Conservation (phyloP, 2,797 vertebrate species). For the Crocidura indochinensis region DNA sequence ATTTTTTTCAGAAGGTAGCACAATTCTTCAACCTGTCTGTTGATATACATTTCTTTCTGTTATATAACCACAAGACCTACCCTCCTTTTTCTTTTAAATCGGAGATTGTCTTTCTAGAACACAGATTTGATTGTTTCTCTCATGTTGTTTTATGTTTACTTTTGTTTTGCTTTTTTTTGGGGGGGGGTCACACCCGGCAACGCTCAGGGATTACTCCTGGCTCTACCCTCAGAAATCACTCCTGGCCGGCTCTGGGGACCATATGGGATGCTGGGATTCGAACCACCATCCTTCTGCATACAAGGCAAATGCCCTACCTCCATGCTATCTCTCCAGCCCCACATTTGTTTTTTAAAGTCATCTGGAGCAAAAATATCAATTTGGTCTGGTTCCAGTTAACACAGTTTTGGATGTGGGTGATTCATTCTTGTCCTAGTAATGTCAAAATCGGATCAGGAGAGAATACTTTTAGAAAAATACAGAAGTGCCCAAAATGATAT, state of each 20-base stretch:
- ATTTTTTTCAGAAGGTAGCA: neutral
- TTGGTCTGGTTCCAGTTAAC: constrained; percentile 11
- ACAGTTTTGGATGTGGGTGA: neutral
- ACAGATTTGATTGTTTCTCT: neutral
- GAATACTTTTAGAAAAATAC: neutral
- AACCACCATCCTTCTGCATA: no score
- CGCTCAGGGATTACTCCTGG: no score
- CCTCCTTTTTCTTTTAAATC: neutral
- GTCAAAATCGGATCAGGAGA: constrained; percentile 11
- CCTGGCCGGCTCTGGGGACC: no score
- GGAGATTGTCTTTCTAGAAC: constrained; percentile 6
- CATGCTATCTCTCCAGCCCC: no score
- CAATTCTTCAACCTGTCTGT: neutral
- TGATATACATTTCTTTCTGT: neutral
- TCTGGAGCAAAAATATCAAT: constrained; percentile 2
- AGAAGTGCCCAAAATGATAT: neutral
- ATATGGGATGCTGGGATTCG: no score
- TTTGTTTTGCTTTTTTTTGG: no score
- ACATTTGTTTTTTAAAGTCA: constrained; percentile 17
- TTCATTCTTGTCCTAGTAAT: neutral
- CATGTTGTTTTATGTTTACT: no score
- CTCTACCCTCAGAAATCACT: no score
- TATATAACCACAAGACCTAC: neutral
- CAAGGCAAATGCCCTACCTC: no score
- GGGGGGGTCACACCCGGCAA: no score